These are phyloP conservation scores for Zosterops lateralis DNA, from an alignment of 2,113 vertebrate species.

Conservation along the genomic window DNA sequence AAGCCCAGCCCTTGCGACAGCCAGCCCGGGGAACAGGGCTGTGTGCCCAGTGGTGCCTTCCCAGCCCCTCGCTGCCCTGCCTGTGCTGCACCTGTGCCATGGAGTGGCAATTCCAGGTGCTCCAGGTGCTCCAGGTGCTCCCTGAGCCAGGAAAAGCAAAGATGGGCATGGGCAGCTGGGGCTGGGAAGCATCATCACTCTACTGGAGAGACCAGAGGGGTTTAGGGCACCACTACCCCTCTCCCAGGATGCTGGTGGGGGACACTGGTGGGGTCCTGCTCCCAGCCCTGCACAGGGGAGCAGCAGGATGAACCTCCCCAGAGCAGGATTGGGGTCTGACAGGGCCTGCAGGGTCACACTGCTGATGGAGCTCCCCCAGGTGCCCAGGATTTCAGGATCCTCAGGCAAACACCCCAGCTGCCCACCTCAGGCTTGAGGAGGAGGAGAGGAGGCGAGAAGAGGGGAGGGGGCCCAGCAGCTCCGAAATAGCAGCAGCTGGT, in stretches of 20 bases:
- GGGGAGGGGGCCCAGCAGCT: constrained; percentile 49
- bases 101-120: background rate
- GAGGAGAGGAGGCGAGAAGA: constrained; percentile 7
- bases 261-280: background rate
- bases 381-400: background rate
- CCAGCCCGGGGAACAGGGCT: accelerated
- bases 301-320: accelerated
- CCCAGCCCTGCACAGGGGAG: background rate
- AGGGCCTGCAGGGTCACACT: background rate
- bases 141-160: background rate
- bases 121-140: too few relatives aligned
- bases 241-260: background rate
- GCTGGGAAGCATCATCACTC: background rate
- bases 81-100: background rate
- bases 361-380: accelerated
- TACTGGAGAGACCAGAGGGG: background rate
- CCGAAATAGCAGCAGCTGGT: constrained; percentile 72
- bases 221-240: background rate
- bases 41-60: background rate
- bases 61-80: accelerated
- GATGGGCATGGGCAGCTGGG: background rate
- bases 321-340: background rate
- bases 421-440: background rate
- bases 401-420: background rate
- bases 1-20: background rate